Evolutionary conservation across 2,113 vertebrate genomes (phyloP).

Genomic region (Ctenomys sociabilis): DNA sequence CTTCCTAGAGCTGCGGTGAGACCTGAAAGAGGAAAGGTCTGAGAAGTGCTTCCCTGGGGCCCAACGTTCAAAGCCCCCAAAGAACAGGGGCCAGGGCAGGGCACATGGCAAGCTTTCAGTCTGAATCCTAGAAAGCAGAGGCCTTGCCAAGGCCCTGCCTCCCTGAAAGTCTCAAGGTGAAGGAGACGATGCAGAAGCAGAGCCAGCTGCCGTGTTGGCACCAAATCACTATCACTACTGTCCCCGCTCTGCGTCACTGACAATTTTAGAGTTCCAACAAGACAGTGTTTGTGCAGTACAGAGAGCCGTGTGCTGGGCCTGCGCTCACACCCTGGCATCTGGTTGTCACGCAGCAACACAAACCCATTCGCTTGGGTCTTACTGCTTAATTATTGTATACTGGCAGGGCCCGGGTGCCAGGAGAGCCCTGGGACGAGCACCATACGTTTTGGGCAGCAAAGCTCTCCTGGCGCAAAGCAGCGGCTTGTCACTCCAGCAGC

Average conservation of each 20-base stretch:
- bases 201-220: not conserved
- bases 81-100: not conserved
- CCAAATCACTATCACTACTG: not conserved
- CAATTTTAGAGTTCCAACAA: not conserved
- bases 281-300: not conserved
- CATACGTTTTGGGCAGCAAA: constrained; percentile 53
- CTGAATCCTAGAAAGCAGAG: not conserved
- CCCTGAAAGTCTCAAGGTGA: not conserved
- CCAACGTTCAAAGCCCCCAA: fast-evolving
- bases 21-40: not conserved
- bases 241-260: not conserved
- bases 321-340: not conserved
- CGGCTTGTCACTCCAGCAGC: constrained; percentile 48
- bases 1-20: not conserved
- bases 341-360: constrained; percentile 9
- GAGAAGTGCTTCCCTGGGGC: not conserved
- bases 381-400: constrained; percentile 67
- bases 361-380: constrained; percentile 53
- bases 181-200: fast-evolving
- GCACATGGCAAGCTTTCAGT: not conserved
- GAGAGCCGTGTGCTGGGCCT: not conserved
- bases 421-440: constrained; percentile 62
- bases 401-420: constrained; percentile 19
- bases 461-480: not conserved
- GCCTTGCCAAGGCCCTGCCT: not conserved